Conservation (phyloP, 2,113 vertebrate genomes). For the Cervus canadensis region DNA sequence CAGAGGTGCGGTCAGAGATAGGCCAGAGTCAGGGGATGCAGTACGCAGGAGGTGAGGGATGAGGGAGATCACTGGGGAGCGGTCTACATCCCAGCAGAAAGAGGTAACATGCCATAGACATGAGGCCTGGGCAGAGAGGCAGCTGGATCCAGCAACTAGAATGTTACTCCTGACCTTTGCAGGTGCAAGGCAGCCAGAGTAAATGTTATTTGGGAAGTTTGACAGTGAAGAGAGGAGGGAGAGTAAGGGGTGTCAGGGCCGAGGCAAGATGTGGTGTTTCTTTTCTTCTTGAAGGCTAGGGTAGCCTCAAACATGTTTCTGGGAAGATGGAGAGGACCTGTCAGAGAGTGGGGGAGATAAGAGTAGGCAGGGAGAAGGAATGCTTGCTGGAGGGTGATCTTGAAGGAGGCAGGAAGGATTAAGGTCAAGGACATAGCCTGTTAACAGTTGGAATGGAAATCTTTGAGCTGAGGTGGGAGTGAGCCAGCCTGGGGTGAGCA, state of each 20-base stretch:
- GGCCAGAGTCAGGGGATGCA: too few species aligned
- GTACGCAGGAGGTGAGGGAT: rapidly evolving
- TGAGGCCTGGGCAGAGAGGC: neutral
- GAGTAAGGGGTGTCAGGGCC: neutral
- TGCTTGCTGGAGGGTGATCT: neutral
- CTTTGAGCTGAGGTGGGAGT: neutral
- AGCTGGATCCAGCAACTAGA: neutral
- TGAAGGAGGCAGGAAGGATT: neutral
- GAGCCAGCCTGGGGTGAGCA: neutral
- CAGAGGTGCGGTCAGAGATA: neutral
- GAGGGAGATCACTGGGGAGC: neutral
- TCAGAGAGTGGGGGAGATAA: neutral
- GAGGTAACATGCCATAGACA: neutral
- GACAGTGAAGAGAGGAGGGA: neutral
- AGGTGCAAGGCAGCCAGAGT: neutral
- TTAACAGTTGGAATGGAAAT: neutral
- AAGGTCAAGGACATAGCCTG: neutral
- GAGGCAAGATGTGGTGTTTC: neutral
- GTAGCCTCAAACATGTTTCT: neutral
- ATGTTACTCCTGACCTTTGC: neutral
- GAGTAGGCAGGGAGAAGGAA: neutral
- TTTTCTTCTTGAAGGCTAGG: neutral
- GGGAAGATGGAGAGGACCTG: neutral
- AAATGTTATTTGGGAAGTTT: neutral
- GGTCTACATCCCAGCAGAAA: neutral